These are phyloP conservation scores for Aurelia coerulea DNA, from an alignment of 30 jellyfish, hydroid and myxozoan genomes.

Conservation along the genomic window DNA sequence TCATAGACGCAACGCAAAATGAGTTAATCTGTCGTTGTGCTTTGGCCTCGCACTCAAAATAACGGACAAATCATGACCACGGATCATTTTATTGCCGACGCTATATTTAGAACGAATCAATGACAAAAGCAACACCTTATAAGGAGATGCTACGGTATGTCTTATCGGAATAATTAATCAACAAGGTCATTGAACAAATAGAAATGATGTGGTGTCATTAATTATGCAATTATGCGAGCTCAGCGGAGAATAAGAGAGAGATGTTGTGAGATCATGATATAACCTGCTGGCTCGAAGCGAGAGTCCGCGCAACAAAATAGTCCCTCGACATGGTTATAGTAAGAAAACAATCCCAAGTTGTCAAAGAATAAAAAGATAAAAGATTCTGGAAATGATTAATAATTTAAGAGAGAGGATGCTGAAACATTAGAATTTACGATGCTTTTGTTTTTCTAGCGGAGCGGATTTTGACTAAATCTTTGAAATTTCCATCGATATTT, in stretches of 20 bases:
- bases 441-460: constrained; percentile 48
- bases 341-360: constrained; percentile 13
- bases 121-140: neutral
- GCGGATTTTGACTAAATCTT: constrained; percentile 45
- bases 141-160: neutral
- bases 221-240: no score
- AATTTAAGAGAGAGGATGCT: constrained; percentile 43
- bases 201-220: no score
- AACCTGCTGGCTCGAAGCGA: constrained; percentile 15
- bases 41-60: neutral
- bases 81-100: neutral
- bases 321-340: neutral
- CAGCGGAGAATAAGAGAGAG: no score
- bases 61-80: neutral
- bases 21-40: no score
- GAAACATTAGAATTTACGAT: constrained; percentile 37
- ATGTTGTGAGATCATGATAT: neutral
- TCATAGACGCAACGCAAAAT: no score
- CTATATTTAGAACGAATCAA: neutral
- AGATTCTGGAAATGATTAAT: constrained; percentile 19
- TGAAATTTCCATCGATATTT: constrained; percentile 31
- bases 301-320: constrained; percentile 2
- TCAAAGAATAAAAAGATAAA: constrained; percentile 11
- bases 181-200: no score
- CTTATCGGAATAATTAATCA: no score